A percentile compares a stretch with the other conserved stretches of the same genome.
Conservation (phyloP, 2,113 vertebrate genomes). For the Cacatua alba region DNA sequence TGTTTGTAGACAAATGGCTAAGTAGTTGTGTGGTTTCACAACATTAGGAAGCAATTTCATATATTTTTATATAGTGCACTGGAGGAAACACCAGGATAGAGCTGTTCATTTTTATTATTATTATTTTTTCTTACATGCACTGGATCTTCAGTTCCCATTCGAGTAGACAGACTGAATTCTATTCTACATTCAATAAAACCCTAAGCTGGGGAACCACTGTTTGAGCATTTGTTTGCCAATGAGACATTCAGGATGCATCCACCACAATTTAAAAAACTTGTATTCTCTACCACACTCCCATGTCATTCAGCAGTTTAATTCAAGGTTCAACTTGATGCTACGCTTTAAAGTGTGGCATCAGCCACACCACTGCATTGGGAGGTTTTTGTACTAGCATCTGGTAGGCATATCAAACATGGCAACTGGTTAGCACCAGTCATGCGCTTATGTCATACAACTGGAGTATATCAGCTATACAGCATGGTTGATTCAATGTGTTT, state of each 20-base stretch:
- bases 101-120: not conserved
- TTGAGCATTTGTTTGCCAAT: not conserved
- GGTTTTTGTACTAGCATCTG: not conserved
- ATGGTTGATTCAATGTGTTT: accelerated
- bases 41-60: not conserved
- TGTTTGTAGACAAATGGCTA: not conserved
- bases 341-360: not conserved
- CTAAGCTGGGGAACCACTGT: not conserved
- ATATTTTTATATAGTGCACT: not conserved
- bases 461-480: not conserved
- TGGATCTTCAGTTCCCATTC: not conserved
- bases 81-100: not conserved
- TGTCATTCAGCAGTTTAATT: not conserved
- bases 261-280: not conserved
- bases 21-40: not conserved
- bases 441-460: not conserved
- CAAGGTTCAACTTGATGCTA: not conserved
- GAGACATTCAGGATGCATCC: not conserved
- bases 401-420: not conserved
- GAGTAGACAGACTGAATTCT: not conserved
- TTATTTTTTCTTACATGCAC: not conserved
- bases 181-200: not conserved
- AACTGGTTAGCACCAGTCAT: not conserved
- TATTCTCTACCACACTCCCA: not conserved
- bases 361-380: not conserved